Evolutionary conservation across 92 coral and sea anemone species (phyloP).

Genomic region (Bergia puertoricense): DNA sequence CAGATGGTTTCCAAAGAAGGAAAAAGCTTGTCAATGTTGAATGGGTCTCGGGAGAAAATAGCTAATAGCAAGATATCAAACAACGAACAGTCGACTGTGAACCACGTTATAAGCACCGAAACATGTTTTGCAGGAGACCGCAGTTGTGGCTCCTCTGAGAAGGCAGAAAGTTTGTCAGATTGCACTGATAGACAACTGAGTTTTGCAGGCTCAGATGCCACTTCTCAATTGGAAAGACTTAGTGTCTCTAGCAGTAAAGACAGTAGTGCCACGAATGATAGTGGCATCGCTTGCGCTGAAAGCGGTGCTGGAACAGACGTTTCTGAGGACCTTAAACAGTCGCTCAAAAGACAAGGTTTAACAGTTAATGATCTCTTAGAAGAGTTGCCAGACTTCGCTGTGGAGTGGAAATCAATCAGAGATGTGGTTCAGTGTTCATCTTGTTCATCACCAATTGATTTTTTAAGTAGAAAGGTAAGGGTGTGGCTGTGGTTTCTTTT

Average conservation of each 20-base stretch:
- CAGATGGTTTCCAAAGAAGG: slow-evolving; percentile 27
- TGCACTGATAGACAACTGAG: neutral
- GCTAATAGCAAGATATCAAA: neutral
- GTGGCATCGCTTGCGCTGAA: slow-evolving; percentile 23
- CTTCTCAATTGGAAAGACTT: slow-evolving; percentile 12
- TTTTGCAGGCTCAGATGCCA: neutral
- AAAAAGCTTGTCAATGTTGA: neutral
- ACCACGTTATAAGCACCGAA: slow-evolving; percentile 14
- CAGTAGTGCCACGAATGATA: slow-evolving; percentile 31
- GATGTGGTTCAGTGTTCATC: slow-evolving; percentile 91
- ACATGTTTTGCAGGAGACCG: neutral
- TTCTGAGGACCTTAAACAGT: slow-evolving; percentile 62
- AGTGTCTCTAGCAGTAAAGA: neutral
- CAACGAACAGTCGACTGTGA: slow-evolving; percentile 8
- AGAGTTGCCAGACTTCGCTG: slow-evolving; percentile 83
- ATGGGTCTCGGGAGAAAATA: neutral
- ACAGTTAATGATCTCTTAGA: slow-evolving; percentile 70
- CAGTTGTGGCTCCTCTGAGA: neutral
- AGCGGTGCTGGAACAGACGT: slow-evolving; percentile 34
- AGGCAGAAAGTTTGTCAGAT: neutral
- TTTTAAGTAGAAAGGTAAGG: slow-evolving; percentile 90
- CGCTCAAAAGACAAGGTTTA: slow-evolving; percentile 83
- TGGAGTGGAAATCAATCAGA: slow-evolving; percentile 92
- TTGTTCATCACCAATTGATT: slow-evolving; percentile 90
- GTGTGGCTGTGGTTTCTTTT: neutral